Percentiles rank a stretch among this genome's conserved stretches.
These are phyloP conservation scores for Xenus cinereus DNA, from an alignment of 2,113 vertebrate species.

Conservation along the genomic window DNA sequence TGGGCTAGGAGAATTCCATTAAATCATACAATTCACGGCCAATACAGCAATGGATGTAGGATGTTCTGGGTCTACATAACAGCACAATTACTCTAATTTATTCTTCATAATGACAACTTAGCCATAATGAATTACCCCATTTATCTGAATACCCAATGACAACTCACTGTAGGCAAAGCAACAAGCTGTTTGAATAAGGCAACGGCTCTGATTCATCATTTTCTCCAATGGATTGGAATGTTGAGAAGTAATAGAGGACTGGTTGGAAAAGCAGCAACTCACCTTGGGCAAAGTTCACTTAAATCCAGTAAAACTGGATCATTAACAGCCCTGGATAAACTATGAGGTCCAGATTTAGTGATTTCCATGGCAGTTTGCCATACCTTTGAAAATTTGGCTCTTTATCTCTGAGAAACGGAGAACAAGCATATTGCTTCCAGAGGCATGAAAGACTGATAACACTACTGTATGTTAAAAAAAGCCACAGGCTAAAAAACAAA, in stretches of 20 bases:
- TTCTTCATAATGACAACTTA: background rate
- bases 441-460: background rate
- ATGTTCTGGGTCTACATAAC: background rate
- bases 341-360: background rate
- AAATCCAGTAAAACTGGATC: background rate
- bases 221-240: background rate
- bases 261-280: background rate
- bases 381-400: background rate
- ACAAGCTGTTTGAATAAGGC: background rate
- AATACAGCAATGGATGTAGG: background rate
- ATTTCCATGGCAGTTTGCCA: background rate
- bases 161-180: background rate
- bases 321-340: background rate
- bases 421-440: background rate
- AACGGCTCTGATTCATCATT: background rate
- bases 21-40: background rate
- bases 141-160: background rate
- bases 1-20: background rate
- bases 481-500: background rate
- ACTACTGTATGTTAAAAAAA: background rate
- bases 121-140: background rate
- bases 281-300: background rate
- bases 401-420: background rate
- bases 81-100: background rate
- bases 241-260: background rate